Conservation (phyloP, 2,113 vertebrate species). For the Platichthys stellatus region DNA sequence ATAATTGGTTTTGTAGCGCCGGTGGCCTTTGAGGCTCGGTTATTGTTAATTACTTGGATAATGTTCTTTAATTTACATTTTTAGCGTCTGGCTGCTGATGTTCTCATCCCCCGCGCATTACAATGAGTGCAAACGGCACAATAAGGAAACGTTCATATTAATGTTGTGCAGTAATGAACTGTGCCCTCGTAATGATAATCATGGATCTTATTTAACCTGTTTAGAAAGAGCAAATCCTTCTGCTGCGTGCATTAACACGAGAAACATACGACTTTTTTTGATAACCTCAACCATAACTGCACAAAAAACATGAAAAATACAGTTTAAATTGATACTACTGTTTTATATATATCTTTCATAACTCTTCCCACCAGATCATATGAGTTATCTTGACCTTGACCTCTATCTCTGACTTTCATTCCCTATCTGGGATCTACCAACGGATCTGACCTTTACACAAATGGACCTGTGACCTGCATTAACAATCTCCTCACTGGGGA, state of each 20-base stretch:
- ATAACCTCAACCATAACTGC: neutral
- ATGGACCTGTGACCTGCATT: slow-evolving; percentile 71
- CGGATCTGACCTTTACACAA: slow-evolving; percentile 74
- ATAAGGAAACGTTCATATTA: slow-evolving; percentile 47
- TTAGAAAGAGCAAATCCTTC: slow-evolving; percentile 24
- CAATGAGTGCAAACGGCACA: slow-evolving; percentile 43
- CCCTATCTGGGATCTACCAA: slow-evolving; percentile 41
- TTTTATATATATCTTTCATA: neutral
- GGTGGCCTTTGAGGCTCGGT: slow-evolving; percentile 46
- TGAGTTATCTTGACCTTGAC: slow-evolving; percentile 56
- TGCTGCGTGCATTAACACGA: neutral
- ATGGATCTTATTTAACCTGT: slow-evolving; percentile 27
- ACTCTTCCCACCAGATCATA: slow-evolving; percentile 43
- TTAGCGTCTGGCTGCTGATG: slow-evolving; percentile 35
- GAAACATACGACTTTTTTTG: slow-evolving; percentile 1
- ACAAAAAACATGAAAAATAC: neutral
- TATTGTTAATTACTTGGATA: slow-evolving; percentile 58
- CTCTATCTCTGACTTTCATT: slow-evolving; percentile 39
- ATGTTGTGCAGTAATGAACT: slow-evolving; percentile 38
- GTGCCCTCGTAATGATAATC: slow-evolving; percentile 24
- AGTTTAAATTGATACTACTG: slow-evolving; percentile 14
- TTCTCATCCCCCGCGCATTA: slow-evolving; percentile 18
- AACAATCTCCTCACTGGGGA: slow-evolving; percentile 58
- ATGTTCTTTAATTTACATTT: slow-evolving; percentile 49
- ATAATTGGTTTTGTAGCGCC: slow-evolving; percentile 45